Evolutionary conservation across 1,140 invertebrate species (phyloP).

Genomic region (Cardiocondyla obscurior): DNA sequence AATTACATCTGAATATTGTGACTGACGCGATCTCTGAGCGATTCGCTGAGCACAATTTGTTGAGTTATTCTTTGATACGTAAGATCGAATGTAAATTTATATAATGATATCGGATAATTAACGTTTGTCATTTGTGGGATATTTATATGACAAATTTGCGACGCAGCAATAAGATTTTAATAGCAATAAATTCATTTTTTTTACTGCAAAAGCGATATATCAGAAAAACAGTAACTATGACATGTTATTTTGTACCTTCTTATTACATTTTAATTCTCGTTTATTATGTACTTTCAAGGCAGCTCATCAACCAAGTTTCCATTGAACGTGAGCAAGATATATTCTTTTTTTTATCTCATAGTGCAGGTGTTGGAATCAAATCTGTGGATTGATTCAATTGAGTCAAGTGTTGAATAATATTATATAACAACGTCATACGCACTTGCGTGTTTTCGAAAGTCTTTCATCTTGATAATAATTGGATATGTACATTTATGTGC

Average conservation of each 20-base stretch:
- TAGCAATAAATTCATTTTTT: too few species aligned
- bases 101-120: neutral
- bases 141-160: neutral
- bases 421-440: neutral
- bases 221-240: neutral
- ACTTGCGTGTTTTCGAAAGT: conserved; percentile 9
- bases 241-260: too few species aligned
- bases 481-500: neutral
- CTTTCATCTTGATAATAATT: neutral
- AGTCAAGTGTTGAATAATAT: conserved; percentile 39
- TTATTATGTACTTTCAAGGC: too few species aligned
- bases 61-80: neutral
- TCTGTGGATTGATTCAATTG: conserved; percentile 1
- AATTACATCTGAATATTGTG: neutral
- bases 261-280: too few species aligned
- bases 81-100: conserved; percentile 10
- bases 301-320: too few species aligned
- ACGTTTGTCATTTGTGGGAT: neutral
- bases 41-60: neutral
- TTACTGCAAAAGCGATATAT: neutral
- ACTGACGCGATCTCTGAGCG: neutral
- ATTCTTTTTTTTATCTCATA: too few species aligned
- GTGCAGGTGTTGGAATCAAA: neutral
- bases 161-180: neutral
- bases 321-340: too few species aligned